A percentile compares a stretch with the other conserved stretches of the same genome.
Evolutionary conservation across 2,888 invertebrate genomes (phyloP).

Genomic region (Parasteatoda lunata): DNA sequence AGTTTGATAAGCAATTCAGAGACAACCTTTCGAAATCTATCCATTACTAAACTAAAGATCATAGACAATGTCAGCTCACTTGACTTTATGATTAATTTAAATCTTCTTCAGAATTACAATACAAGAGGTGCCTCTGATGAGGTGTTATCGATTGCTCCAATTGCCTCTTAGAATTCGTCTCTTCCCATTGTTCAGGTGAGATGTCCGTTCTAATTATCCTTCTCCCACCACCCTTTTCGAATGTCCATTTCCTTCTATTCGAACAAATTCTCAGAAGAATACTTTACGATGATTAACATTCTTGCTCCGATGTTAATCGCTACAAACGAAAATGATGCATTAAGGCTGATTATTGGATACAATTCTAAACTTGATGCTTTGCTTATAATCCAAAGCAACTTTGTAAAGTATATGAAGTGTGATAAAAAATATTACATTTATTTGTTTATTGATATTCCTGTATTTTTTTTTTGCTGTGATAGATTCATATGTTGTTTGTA

Average conservation of each 20-base stretch:
- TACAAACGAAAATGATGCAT: no score
- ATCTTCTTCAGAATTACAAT: constrained; percentile 53
- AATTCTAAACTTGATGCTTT: no score
- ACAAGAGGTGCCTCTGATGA: constrained; percentile 5
- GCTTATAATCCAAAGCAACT: no score
- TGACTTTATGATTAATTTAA: constrained; percentile 63
- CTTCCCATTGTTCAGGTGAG: constrained; percentile 10
- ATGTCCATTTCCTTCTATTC: neutral
- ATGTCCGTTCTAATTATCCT: constrained; percentile 34
- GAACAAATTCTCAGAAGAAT: neutral
- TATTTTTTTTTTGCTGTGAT: no score
- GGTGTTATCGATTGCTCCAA: constrained; percentile 44
- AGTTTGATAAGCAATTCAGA: constrained; percentile 35
- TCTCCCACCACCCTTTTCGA: constrained; percentile 10
- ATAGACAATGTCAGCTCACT: constrained; percentile 57
- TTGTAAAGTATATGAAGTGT: no score
- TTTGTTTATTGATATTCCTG: no score
- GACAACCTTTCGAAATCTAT: constrained; percentile 45
- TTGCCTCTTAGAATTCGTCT: constrained; percentile 41
- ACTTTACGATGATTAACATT: neutral
- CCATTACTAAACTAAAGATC: constrained; percentile 60
- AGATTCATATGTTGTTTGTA: no score
- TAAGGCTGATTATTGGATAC: no score
- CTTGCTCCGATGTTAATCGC: no score
- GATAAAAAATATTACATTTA: no score